These are phyloP conservation scores for Drosophila hawaiiensis DNA, from an alignment of 2,888 invertebrate genomes.

Conservation along the genomic window DNA sequence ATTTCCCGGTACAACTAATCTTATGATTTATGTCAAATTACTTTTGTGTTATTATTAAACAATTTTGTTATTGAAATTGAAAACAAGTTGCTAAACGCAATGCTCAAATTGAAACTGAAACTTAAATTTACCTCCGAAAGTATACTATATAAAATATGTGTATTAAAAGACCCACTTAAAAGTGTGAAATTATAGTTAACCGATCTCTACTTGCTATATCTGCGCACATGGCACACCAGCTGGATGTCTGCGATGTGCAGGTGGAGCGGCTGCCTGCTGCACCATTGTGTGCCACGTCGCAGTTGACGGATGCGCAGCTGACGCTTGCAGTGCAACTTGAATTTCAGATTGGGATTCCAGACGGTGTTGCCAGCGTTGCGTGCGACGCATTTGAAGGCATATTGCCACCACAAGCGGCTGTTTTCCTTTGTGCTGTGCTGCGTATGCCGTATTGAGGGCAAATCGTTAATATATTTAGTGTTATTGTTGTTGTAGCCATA, in stretches of 20 bases:
- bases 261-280: constrained; percentile 59
- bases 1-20: constrained; percentile 37
- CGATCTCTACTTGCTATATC: constrained; percentile 21
- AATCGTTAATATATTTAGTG: background rate
- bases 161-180: background rate
- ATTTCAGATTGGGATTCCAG: constrained; percentile 73
- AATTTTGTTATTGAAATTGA: constrained; percentile 9
- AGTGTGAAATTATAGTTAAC: background rate
- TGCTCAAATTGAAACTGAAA: background rate
- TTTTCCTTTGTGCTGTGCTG: constrained; percentile 73
- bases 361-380: constrained; percentile 40
- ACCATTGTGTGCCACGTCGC: constrained; percentile 53
- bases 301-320: constrained; percentile 69
- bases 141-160: constrained; percentile 28
- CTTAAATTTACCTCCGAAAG: constrained; percentile 32
- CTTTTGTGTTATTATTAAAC: constrained; percentile 19
- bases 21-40: constrained; percentile 32
- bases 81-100: background rate
- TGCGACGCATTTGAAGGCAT: constrained; percentile 73
- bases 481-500: constrained; percentile 31
- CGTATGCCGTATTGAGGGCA: constrained; percentile 24
- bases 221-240: constrained; percentile 64
- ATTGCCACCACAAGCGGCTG: constrained; percentile 75
- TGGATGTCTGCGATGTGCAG: constrained; percentile 71
- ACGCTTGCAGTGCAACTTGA: constrained; percentile 66